A percentile compares a stretch with the other conserved stretches of the same genome.
phyloP scores from a whole-genome alignment of 53 echinoderm and acorn worm genomes.

The Crossaster papposus region DNA sequence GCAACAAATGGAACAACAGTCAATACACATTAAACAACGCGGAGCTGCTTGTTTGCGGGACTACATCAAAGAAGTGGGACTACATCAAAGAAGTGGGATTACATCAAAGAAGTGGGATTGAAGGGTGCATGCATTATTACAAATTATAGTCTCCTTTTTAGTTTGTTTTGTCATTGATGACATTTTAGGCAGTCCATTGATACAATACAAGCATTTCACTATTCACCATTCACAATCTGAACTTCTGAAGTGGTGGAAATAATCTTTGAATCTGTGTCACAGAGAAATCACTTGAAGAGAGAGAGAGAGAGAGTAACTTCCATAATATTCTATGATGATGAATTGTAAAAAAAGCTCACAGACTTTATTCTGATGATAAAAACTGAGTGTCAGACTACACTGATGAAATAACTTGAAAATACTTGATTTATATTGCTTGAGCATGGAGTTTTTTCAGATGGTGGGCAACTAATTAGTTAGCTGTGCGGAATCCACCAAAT shows the following conservation, averaged over 20 bases:
- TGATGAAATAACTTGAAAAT: no score
- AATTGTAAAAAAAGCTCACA: no score
- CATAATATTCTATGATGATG: neutral
- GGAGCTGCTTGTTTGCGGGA: neutral
- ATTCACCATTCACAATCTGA: neutral
- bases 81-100: neutral
- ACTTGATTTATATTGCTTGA: no score
- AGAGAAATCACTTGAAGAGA: neutral
- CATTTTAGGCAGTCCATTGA: neutral
- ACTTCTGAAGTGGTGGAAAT: neutral
- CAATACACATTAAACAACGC: neutral
- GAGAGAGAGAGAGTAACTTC: neutral
- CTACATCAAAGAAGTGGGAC: neutral
- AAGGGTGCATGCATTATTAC: neutral
- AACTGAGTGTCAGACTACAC: no score
- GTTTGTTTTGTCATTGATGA: neutral
- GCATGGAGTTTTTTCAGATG: no score
- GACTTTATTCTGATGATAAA: no score
- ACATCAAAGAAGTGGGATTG: neutral
- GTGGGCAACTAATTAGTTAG: no score
- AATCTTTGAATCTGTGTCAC: neutral
- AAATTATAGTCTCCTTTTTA: neutral
- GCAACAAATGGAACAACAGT: conserved; percentile 14
- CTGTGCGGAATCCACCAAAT: no score
- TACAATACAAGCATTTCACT: neutral